These are phyloP conservation scores for Corythoichthys intestinalis DNA, from an alignment of 2,113 vertebrate species.

Conservation along the genomic window DNA sequence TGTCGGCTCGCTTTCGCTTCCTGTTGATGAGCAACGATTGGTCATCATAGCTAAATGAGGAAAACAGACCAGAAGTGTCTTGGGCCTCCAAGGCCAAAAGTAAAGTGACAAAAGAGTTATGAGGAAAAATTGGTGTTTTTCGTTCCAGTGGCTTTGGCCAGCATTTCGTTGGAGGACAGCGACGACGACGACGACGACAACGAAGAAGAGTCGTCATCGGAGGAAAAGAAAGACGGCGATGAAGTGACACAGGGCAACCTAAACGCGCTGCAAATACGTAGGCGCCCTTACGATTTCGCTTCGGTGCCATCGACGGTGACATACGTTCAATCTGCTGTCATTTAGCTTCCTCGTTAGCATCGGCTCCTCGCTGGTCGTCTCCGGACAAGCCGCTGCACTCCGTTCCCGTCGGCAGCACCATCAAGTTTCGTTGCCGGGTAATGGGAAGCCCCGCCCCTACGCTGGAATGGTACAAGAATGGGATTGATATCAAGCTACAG, in stretches of 20 bases:
- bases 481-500: slow-evolving; percentile 84
- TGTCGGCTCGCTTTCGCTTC: background rate
- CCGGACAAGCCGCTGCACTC: slow-evolving; percentile 86
- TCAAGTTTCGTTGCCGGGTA: slow-evolving; percentile 86
- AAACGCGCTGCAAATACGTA: background rate
- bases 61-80: no score
- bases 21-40: background rate
- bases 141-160: background rate
- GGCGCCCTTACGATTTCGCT: background rate
- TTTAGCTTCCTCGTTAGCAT: slow-evolving; percentile 44
- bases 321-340: no score
- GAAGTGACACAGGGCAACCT: background rate
- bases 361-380: slow-evolving; percentile 82
- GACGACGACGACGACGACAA: background rate
- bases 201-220: slow-evolving; percentile 1
- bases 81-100: no score
- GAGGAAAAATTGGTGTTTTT: background rate
- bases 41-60: background rate
- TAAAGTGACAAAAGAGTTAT: no score
- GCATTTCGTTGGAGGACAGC: background rate
- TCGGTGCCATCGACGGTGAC: no score
- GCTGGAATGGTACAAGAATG: slow-evolving; percentile 87
- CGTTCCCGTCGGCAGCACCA: slow-evolving; percentile 80
- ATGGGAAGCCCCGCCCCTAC: slow-evolving; percentile 80
- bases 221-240: background rate